Evolutionary conservation across 2,113 vertebrate genomes (phyloP), one percentile per base, ranked within the genome.

Genomic region (Microtus montanus): DNA sequence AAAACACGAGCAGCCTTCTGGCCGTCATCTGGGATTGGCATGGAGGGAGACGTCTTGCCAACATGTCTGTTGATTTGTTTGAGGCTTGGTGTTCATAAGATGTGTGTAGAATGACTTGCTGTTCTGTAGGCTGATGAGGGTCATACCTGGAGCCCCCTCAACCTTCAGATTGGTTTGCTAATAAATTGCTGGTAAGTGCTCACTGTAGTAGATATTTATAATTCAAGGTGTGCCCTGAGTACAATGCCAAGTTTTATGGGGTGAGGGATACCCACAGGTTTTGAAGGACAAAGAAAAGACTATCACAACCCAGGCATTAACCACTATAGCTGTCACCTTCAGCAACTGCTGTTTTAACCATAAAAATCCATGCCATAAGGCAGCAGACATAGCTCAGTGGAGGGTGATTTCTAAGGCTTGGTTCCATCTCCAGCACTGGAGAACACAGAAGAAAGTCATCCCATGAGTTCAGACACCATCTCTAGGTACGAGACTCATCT

Each of bases 21-120:
- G 71, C 92, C 87, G 87, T 97, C 97, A 97, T 97, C 95, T 98
- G 97, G 74, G 91, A 88, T 97, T 97, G 98, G 89, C 97, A 96
- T 95, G 79, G 49, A 96, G 95, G 88, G 96, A 89, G 73, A 92
- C 35, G 88, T 80, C 70, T 95, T 92, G 68, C 49, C 68, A 83
- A 75, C 78, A 82, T 89, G 90, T 89, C 86, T 91, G 66, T 77
- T 86, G 79, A 52, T 0, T 26, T 74, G 68, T 78, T 63, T 63
- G 87, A 85, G 75, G 63, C 4, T 89, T 63, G 77, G 71, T 79
- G 7, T 96, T 97, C 90, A 41, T 95, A 85, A 70, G 26, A n/a
- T 20, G 24, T 92, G 0, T 87, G 33, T 84, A 93, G 95, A 96
- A 94, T 33, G 68, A 66, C 88, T 66, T 82, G 66, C 38, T 58